phyloP scores from a whole-genome alignment of 2,113 vertebrate genomes.

The Ageneiosus marmoratus region DNA sequence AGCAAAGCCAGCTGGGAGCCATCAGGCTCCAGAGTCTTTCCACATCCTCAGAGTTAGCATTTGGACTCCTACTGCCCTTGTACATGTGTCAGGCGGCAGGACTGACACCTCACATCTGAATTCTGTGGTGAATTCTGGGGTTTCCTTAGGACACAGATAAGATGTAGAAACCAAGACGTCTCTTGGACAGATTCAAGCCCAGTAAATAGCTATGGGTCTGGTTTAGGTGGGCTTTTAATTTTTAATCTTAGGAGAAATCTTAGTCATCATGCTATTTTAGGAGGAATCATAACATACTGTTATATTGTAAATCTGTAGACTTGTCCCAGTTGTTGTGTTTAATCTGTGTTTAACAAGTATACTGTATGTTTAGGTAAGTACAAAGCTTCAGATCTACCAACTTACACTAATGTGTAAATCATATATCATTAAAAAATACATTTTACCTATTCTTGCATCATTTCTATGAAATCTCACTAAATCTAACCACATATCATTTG shows the following conservation, averaged over 20 bases:
- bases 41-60: conserved; percentile 19
- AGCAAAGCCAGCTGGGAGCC: conserved; percentile 46
- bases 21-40: conserved; percentile 40
- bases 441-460: not conserved
- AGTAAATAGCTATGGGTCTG: conserved; percentile 21
- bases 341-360: not conserved
- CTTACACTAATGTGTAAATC: not conserved
- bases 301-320: not conserved
- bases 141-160: conserved; percentile 15
- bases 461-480: not conserved
- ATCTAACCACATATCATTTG: not conserved
- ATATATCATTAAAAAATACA: too few relatives aligned
- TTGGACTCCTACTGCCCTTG: conserved; percentile 11
- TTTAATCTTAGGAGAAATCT: too few relatives aligned
- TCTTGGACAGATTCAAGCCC: conserved; percentile 18
- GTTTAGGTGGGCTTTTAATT: conserved; percentile 19
- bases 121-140: conserved; percentile 14
- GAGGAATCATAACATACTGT: not conserved
- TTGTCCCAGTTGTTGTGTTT: not conserved
- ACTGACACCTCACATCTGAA: conserved; percentile 9
- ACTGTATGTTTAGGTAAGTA: not conserved
- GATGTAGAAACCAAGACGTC: conserved; percentile 17
- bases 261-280: too few relatives aligned
- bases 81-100: conserved; percentile 32
- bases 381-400: not conserved